Base-by-base conservation (phyloP, 2,888 invertebrate species). In the Bimastos eiseni region DNA sequence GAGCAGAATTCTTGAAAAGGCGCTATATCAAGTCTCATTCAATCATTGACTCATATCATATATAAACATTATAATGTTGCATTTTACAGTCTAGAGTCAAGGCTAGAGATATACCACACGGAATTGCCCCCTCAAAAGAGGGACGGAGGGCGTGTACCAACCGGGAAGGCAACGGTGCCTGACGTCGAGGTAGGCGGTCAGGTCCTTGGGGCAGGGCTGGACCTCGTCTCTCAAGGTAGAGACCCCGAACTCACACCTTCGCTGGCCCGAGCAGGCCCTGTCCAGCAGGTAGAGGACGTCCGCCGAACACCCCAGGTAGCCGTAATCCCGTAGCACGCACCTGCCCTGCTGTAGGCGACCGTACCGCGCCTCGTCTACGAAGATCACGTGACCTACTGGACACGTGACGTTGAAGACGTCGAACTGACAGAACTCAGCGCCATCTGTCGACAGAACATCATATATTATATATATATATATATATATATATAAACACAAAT, bases 181-280 rank as follows among this genome's bases (percentile, higher is more conserved):
- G 38, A 91, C 92, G 30, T 91, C 91, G 89, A 92, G 89, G 70
- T 92, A 91, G 55, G 91, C 84, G 21, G 91, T 91, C 37, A 92
- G 89, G 90, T 92, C 92, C 36, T 90, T 89, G 33, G 92, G 91
- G 44, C 92, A 92, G 33, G 91, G 91, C n/a, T 91, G 91, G 37
- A 91, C 91, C 33, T 70, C 70, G 13, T 89, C 90, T 37, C 91
- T 89, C 33, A 91, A 44, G 8, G 49, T 21, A 5, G 86, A 90
- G 3, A 91, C 90, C 6, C 37, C 15, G 83, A 89, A 90, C 33
- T 91, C 38, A 41, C 91, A 91, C n/a, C 34, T 33, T 0, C 44
- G 24, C 33, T 84, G 83, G 24, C 91, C 91, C 8, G 91, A 91
- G 38, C 91, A 91, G 24, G 19, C 37, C 34, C 90, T 24, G 41